phyloP scores from a whole-genome alignment of 1,140 invertebrate genomes.

The Eciton burchellii region DNA sequence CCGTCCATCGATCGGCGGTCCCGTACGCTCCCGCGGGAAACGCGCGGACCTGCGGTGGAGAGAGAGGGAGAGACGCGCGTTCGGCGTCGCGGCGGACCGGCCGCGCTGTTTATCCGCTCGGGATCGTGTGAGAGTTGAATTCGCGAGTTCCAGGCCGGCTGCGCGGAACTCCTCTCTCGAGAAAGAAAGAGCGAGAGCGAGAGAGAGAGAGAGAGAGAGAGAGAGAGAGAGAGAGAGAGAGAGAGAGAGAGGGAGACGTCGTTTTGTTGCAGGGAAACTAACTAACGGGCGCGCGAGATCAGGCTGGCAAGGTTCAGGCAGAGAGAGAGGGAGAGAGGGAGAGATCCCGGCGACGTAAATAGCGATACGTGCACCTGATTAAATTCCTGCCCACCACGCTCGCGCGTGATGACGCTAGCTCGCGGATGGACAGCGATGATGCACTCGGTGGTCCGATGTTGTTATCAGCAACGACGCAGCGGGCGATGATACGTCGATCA shows the following conservation, averaged over 20 bases:
- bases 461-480: not conserved
- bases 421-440: not conserved
- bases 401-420: not conserved
- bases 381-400: slow-evolving; percentile 30
- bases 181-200: too few relatives aligned
- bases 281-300: slow-evolving; percentile 57
- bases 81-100: too few relatives aligned
- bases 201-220: too few relatives aligned
- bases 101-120: slow-evolving; percentile 3
- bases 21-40: not conserved
- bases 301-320: slow-evolving; percentile 15
- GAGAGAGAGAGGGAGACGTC: slow-evolving; percentile 31
- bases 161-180: slow-evolving; percentile 47
- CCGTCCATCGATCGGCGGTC: slow-evolving; percentile 66
- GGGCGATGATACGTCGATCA: too few relatives aligned
- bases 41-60: not conserved
- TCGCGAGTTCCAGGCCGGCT: not conserved
- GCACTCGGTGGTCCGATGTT: not conserved
- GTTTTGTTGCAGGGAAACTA: slow-evolving; percentile 50
- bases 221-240: too few relatives aligned
- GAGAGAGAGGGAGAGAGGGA: slow-evolving; percentile 27
- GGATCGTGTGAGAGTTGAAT: slow-evolving; percentile 46
- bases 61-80: too few relatives aligned
- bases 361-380: slow-evolving; percentile 45
- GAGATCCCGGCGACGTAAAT: slow-evolving; percentile 20